These are phyloP conservation scores for Parelbella ahira DNA, from an alignment of 2,888 invertebrate genomes.

Conservation along the genomic window DNA sequence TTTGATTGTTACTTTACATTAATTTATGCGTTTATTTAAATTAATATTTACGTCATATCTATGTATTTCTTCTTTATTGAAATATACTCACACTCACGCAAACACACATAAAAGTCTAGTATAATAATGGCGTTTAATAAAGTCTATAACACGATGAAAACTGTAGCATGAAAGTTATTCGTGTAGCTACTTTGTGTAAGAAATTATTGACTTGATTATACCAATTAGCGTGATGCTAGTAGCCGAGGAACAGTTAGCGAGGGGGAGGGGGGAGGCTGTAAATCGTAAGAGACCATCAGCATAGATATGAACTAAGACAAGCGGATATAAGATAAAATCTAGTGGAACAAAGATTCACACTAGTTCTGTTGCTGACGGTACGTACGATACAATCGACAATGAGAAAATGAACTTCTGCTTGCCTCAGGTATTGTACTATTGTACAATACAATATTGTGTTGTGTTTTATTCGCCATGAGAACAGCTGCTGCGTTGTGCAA, in stretches of 20 bases:
- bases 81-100: no score
- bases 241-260: slow-evolving; percentile 13
- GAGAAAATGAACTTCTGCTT: slow-evolving; percentile 35
- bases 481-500: slow-evolving; percentile 39
- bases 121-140: no score
- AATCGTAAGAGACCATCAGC: slow-evolving; percentile 16
- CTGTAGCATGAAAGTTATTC: no score
- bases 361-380: slow-evolving; percentile 31
- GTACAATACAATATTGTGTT: slow-evolving; percentile 33
- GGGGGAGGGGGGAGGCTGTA: slow-evolving; percentile 1
- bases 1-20: no score
- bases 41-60: no score
- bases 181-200: no score
- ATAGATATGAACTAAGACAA: slow-evolving; percentile 22
- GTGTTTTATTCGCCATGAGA: slow-evolving; percentile 39
- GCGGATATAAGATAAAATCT: slow-evolving; percentile 25
- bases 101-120: no score
- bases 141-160: no score
- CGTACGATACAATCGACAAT: slow-evolving; percentile 41
- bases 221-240: slow-evolving; percentile 6
- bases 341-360: slow-evolving; percentile 32
- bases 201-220: slow-evolving; percentile 4
- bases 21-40: no score
- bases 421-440: slow-evolving; percentile 37
- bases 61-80: no score